Base-by-base conservation (phyloP, 2,888 invertebrate genomes). In the Resseliella maxima region DNA sequence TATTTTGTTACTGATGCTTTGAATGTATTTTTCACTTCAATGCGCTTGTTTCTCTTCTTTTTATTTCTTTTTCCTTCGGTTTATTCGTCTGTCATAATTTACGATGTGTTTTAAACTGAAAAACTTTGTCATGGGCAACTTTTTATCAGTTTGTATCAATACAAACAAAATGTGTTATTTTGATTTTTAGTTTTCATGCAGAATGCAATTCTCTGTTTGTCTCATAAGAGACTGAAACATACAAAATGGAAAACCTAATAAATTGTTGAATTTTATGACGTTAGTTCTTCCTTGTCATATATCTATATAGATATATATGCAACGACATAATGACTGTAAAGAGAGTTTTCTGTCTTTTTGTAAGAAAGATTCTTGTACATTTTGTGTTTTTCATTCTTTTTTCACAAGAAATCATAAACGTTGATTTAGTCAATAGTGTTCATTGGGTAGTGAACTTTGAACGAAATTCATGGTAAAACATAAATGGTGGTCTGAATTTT, bases 231-330 rank as follows among this genome's bases (percentile, higher is more conserved):
- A n/a, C n/a, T n/a, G n/a, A n/a, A n/a, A n/a, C n/a, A 59, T 24
- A 24, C 24, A 8, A 15, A 8, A 18, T 24, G 59, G 24, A 24
- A 21, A 41, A 59, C 0, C 5, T 24, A 24, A 24, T 59, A 59
- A 59, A 59, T 24, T 24, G n/a, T 59, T 59, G 24, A 59, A 59
- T 59, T 59, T 59, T 59, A 59, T 59, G 59, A 59, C 59, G 24
- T 24, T 24, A 8, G 24, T 24, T n/a, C 24, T 59, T 59, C 59
- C 59, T 59, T 24, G 24, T 24, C 59, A 59, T 24, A 3, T n/a
- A 24, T 59, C 24, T 18, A 8, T 50, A n/a, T n/a, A n/a, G n/a
- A n/a, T n/a, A n/a, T n/a, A n/a, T n/a, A n/a, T n/a, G n/a, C n/a
- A 50, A 15, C 18, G 8, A 50, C 46, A 8, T 50, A 15, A 50